Conservation (phyloP, 1,140 invertebrate genomes). For the Probaryconus sp. region DNA sequence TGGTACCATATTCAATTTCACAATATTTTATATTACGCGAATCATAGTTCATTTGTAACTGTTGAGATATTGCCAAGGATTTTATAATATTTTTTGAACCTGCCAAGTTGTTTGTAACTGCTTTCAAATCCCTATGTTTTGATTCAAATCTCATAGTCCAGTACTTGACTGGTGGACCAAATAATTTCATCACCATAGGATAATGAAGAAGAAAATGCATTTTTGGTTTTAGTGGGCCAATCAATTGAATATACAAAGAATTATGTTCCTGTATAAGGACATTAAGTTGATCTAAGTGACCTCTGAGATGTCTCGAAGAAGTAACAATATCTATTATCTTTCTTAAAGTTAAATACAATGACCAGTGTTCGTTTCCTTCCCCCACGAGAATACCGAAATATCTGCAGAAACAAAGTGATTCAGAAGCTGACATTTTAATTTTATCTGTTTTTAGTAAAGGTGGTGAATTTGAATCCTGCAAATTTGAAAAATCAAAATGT, state of each 20-base stretch:
- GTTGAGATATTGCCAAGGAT: background rate
- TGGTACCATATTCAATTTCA: background rate
- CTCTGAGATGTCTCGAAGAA: background rate
- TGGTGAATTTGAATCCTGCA: background rate
- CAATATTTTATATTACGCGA: background rate
- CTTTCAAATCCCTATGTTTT: background rate
- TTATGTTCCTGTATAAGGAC: background rate
- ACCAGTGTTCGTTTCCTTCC: slow-evolving; percentile 47
- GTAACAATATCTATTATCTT: slow-evolving; percentile 3
- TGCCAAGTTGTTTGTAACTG: background rate
- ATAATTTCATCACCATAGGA: background rate
- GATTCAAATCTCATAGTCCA: slow-evolving; percentile 9
- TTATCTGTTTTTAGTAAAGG: background rate
- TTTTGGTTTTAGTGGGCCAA: background rate
- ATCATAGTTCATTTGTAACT: background rate
- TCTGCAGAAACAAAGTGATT: slow-evolving; percentile 59
- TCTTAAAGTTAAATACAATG: background rate
- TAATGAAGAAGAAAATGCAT: background rate
- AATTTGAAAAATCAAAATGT: background rate
- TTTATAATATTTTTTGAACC: background rate
- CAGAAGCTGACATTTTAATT: slow-evolving; percentile 54
- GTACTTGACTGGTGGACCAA: background rate
- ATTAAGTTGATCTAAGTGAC: background rate
- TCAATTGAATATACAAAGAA: background rate
- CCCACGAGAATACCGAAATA: slow-evolving; percentile 62